A percentile compares a stretch with the other conserved stretches of the same genome.
Conservation (phyloP, 2,113 vertebrate genomes). For the Hydropotes inermis region DNA sequence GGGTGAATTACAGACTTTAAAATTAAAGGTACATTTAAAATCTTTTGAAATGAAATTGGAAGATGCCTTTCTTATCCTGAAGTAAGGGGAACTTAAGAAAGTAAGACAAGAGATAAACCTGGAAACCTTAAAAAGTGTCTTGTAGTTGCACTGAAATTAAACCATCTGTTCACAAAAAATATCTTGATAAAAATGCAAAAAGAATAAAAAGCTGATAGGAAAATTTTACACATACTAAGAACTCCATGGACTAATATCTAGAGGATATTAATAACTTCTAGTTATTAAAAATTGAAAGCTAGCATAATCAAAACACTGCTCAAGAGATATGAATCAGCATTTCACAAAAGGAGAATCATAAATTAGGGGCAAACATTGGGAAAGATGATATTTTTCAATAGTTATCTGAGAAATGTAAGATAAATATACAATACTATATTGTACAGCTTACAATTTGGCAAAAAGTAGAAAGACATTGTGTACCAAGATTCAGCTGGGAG, state of each 20-base stretch:
- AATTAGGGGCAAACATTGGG: neutral
- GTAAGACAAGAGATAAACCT: neutral
- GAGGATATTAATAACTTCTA: neutral
- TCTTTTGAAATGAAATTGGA: neutral
- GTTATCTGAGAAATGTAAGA: neutral
- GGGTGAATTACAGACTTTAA: neutral
- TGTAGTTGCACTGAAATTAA: neutral
- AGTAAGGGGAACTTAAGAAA: neutral
- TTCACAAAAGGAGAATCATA: neutral
- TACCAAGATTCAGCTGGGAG: neutral
- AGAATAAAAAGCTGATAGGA: neutral
- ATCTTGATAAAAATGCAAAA: neutral
- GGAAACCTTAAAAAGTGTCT: neutral
- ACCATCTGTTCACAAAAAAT: neutral
- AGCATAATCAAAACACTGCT: neutral
- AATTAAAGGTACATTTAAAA: conserved; percentile 7
- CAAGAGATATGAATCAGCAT: neutral
- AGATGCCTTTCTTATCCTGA: neutral
- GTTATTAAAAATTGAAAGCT: neutral
- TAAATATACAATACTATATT: neutral
- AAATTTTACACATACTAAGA: neutral
- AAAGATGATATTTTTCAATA: neutral
- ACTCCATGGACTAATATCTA: neutral
- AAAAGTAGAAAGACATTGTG: neutral
- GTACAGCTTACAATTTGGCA: neutral